Evolutionary conservation across 1,140 invertebrate genomes (phyloP).

Genomic region (Ceratosolen solmsi): DNA sequence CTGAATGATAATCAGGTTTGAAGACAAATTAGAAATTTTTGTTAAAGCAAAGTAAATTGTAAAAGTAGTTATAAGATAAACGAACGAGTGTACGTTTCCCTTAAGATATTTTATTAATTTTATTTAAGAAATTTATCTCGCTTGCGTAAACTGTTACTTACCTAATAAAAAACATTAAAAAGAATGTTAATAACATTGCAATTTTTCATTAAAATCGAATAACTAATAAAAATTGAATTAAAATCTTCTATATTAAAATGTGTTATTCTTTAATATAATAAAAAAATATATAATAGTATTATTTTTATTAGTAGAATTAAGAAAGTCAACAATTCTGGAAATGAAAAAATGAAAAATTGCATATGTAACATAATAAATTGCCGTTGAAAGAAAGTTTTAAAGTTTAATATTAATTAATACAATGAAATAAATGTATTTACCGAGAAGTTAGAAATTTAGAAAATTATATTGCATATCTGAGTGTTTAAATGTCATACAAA

Average conservation of each 20-base stretch:
- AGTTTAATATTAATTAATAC: background rate
- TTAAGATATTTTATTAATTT: conserved; percentile 4
- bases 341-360: conserved; percentile 4
- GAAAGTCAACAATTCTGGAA: background rate
- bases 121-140: conserved; percentile 18
- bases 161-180: background rate
- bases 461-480: conserved; percentile 27
- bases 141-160: background rate
- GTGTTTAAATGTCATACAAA: conserved; percentile 31
- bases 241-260: background rate
- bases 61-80: background rate
- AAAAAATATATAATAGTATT: conserved; percentile 5
- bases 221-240: conserved; percentile 19
- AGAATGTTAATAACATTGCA: conserved; percentile 12
- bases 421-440: background rate
- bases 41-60: conserved; percentile 30
- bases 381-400: no score
- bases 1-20: conserved; percentile 43
- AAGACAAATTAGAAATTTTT: background rate
- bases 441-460: background rate
- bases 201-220: conserved; percentile 21
- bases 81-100: background rate
- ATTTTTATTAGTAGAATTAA: conserved; percentile 30
- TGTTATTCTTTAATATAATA: background rate
- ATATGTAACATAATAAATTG: no score